Conservation (phyloP, 2,113 vertebrate genomes). For the Trogon melanurus region DNA sequence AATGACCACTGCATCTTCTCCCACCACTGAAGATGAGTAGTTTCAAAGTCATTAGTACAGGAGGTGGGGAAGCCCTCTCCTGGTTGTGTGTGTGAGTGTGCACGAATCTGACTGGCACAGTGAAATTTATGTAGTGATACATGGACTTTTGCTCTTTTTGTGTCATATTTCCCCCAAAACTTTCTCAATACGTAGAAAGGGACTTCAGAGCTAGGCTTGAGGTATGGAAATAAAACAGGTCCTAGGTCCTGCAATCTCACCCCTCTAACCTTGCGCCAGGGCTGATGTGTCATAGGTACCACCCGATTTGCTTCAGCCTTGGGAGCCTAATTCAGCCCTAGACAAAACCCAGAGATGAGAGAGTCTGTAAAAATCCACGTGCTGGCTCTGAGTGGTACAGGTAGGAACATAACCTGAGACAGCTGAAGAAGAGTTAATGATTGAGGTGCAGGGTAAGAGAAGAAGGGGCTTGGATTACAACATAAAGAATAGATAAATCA, state of each 20-base stretch:
- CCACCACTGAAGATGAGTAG: rapidly evolving
- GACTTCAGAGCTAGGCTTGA: neutral
- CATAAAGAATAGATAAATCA: slow-evolving; percentile 70
- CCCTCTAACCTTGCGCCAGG: rapidly evolving
- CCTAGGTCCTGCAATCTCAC: neutral
- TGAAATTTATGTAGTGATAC: rapidly evolving
- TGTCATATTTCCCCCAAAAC: neutral
- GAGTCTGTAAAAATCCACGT: neutral
- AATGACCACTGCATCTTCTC: neutral
- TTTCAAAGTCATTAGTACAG: neutral
- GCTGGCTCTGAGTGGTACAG: neutral
- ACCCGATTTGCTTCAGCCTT: neutral
- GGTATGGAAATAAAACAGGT: neutral
- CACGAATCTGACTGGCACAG: neutral
- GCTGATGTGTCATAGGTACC: neutral
- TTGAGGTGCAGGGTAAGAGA: neutral
- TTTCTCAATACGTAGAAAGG: neutral
- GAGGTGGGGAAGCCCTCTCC: neutral
- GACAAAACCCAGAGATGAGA: neutral
- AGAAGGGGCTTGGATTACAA: neutral
- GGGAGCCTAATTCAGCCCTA: neutral
- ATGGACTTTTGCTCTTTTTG: rapidly evolving
- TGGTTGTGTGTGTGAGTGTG: neutral
- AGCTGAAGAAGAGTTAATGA: slow-evolving; percentile 26
- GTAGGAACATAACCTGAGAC: neutral